phyloP scores from a whole-genome alignment of 2,797 vertebrate species.

The Cynopterus sphinx region DNA sequence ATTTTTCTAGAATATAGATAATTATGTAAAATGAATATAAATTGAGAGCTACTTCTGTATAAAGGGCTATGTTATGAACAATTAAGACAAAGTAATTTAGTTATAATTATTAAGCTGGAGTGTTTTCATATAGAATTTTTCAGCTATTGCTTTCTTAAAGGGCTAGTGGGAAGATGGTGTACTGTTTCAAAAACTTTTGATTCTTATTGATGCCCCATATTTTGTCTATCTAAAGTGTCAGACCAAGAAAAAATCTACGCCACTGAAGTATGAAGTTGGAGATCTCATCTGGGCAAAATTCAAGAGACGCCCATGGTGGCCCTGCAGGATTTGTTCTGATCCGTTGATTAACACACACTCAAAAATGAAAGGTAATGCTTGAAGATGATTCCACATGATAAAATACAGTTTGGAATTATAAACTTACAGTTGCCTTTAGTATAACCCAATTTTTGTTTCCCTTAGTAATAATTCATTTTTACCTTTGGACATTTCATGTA shows the following conservation, averaged over 20 bases:
- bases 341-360: conserved; percentile 91
- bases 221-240: conserved; percentile 83
- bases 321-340: conserved; percentile 93
- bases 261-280: conserved; percentile 93
- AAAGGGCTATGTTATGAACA: not conserved
- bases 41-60: not conserved
- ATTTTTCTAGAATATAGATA: not conserved
- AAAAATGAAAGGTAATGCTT: conserved; percentile 93
- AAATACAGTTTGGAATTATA: not conserved
- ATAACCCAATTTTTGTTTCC: not conserved
- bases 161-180: not conserved
- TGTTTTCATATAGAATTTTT: not conserved
- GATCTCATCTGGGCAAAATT: conserved; percentile 99
- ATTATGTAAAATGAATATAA: not conserved
- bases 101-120: not conserved
- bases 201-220: conserved; percentile 79
- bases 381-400: conserved; percentile 8
- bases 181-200: conserved; percentile 67
- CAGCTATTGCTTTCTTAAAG: conserved; percentile 8
- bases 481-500: conserved; percentile 14
- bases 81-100: not conserved
- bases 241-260: conserved; percentile 87
- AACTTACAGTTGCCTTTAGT: not conserved
- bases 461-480: not conserved
- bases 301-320: conserved; percentile 98